Evolutionary conservation across 2,113 vertebrate species (phyloP), one percentile per base, ranked within the genome.

Genomic region (Trogon surrucura): DNA sequence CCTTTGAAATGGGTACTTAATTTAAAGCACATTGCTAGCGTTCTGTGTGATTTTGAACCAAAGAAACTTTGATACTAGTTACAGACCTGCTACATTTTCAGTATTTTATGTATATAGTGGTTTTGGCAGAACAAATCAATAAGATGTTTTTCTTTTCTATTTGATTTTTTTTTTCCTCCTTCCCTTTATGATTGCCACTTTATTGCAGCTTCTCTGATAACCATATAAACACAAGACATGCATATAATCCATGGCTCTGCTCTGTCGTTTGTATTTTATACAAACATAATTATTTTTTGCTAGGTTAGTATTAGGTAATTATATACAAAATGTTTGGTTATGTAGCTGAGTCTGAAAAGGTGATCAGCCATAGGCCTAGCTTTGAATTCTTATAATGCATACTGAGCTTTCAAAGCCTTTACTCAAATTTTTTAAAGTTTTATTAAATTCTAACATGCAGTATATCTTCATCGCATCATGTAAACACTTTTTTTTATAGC

Each of bases 1-100:
- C 74, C 93, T 96, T 96, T 94, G 92, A 96, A 96, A 96, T 22
- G 11, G 20, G 10, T 64, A 32, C 62, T 95, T 96, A 95, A 95
- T 98, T 96, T 91, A 95, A 96, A 97, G 75, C 88, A 89, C 93
- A 80, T 96, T 96, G 30, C 58, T 81, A 36, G 60, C 1, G 3
- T 82, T 69, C 48, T 90, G 30, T 89, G 66, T 91, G 84, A 13
- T 86, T 97, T 96, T 95, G 70, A 94, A 91, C 60, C 58, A 80
- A 85, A 92, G 75, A 84, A 96, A 81, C 89, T 88, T 92, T 80
- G 54, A 92, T 88, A 79, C 18, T 69, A 54, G 81, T 81, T 85
- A 41, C 78, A 86, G 58, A 91, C 61, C 53, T 91, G 32, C 34
- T 81, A 6, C 38, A 54, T 65, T 69, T 93, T 79, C 51, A 83